Evolutionary conservation across 2,113 vertebrate genomes (phyloP).

Genomic region (Silurus asotus): DNA sequence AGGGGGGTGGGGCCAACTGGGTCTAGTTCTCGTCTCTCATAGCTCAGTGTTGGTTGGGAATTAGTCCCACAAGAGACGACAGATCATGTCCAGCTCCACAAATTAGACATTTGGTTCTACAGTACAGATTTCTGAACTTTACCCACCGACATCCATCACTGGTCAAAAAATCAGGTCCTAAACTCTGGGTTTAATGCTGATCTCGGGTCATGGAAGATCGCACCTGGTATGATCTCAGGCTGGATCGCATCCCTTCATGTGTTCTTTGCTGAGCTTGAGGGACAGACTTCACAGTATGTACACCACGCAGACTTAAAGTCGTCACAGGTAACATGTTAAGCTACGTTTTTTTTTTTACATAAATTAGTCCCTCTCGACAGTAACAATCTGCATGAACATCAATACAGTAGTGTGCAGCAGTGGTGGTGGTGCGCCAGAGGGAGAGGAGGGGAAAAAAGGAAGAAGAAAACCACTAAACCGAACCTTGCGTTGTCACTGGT

Average conservation of each 20-base stretch:
- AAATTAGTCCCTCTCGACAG: constrained; percentile 49
- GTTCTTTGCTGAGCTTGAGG: background rate
- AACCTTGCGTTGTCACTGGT: background rate
- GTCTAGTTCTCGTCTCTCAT: too few relatives aligned
- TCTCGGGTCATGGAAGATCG: background rate
- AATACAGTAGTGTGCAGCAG: constrained; percentile 65
- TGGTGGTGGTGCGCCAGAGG: constrained; percentile 42
- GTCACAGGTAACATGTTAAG: constrained; percentile 23
- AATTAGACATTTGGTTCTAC: background rate
- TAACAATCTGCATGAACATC: constrained; percentile 40
- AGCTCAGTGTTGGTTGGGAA: background rate
- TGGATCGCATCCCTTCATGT: constrained; percentile 38
- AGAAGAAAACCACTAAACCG: background rate
- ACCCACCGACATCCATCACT: background rate
- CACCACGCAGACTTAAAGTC: constrained; percentile 47
- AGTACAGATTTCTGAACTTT: background rate
- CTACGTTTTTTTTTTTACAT: constrained; percentile 30
- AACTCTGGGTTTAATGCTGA: background rate
- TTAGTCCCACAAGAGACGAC: too few relatives aligned
- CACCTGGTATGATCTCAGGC: background rate
- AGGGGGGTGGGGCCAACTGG: background rate
- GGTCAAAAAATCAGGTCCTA: background rate
- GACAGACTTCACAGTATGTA: constrained; percentile 61
- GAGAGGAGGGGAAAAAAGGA: background rate
- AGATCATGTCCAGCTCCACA: background rate